Base-by-base conservation (phyloP, 2,888 invertebrate species). In the Scrobipalpa atriplicella region DNA sequence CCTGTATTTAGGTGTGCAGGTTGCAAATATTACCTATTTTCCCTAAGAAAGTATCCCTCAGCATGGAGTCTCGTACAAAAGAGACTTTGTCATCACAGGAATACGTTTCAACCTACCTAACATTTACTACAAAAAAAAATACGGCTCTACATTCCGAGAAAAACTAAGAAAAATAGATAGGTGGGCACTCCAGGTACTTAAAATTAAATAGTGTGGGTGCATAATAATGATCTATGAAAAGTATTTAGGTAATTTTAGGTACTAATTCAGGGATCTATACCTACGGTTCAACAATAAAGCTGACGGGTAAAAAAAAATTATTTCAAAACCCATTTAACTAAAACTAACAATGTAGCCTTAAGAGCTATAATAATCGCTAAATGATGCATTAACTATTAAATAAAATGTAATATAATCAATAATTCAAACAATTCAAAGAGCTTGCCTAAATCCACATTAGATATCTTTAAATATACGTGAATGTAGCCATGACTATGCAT, bases 31-130 rank as follows among this genome's bases (percentile, higher is more conserved):
- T 19, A 3, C 13, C 62, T 62, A 62, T 18, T 11, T 63, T 13
- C 62, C 6, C 10, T 13, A 21, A 51, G 18, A 56, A 7, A 38
- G 21, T 38, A 43, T 8, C 54, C 58, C 62, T 64, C 61, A 67
- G 64, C 60, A 58, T 54, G 18, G n/a, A 18, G 51, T 64, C 63
- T 67, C 60, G 13, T 51, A 3, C 58, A 9, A 36, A 43, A 56
- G 41, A 52, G 56, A 67, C 58, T 29, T 67, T 9, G 58, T 67
- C 66, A 67, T 67, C 67, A 67, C 52, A 5, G 64, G 29, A 56
- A 64, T 16, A 39, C 19, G 51, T 54, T 60, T 47, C 9, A 9
- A n/a, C 51, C 29, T 51, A 62, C 29, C 62, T 62, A 62, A 8
- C 9, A 41, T 7, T 16, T 29, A 29, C 21, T 29, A 29, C 29